Base-by-base conservation (phyloP, 2,113 vertebrate species). In the Illadopsis cleaveri region DNA sequence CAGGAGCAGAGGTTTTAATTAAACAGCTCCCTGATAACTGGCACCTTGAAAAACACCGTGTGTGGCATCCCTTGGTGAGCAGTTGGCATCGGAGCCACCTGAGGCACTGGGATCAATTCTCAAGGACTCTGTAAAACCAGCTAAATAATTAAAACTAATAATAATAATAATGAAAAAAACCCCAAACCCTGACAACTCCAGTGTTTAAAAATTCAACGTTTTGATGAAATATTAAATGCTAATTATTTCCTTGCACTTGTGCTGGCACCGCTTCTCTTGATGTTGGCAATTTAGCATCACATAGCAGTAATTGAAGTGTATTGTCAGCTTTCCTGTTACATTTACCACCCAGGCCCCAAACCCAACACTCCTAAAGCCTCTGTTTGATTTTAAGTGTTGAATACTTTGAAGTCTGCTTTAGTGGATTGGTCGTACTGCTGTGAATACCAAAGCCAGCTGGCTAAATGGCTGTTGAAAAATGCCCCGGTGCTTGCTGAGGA, bases 211-310 rank as follows among this genome's bases (percentile, higher is more conserved):
- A 72, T 95, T 76, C 77, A 93, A 76, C 47, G 10, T 89, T 83
- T 79, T 48, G 57, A 86, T 96, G 86, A 96, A 96, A 96, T 96
- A 95, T 79, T 94, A 87, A 95, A 86, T 51, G 71, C 47, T 86
- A 50, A 82, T 93, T 95, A 79, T 80, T 96, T 94, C 65, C 73
- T 82, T 72, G 87, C 80, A n/a, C 44, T 93, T 82, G 42, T 70
- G 89, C 71, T 86, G 71, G 75, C 68, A 54, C 45, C 0, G 8
- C 10, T 72, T 92, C 69, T 86, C 61, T 53, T 70, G 73, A 69
- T 65, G 76, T 82, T 84, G 51, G 81, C 44, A 69, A 22, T 51
- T 31, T 20, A 33, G 75, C 75, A 90, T 69, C 71, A 22, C 38
- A 12, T 4, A 35, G 23, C 81, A 47, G 85, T 70, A 89, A 61